Evolutionary conservation across 2,113 vertebrate species (phyloP).

Genomic region (Cyanoliseus patagonus): DNA sequence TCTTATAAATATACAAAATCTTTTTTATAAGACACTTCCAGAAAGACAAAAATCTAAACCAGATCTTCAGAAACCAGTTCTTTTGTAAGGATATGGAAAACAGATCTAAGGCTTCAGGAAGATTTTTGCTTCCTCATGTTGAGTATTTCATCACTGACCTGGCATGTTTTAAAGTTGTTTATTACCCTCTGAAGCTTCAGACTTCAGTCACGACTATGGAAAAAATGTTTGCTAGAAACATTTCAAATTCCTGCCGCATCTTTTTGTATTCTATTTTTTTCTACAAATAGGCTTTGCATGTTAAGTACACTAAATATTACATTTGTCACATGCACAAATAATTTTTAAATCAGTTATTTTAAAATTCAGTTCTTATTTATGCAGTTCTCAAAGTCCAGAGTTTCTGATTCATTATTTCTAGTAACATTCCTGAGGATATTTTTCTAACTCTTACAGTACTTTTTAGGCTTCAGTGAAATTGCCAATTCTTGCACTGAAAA

Average conservation of each 20-base stretch:
- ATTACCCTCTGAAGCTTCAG: background rate
- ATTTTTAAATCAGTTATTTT: background rate
- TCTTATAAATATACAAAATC: background rate
- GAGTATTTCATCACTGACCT: slow-evolving; percentile 33
- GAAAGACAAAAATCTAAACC: background rate
- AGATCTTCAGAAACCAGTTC: background rate
- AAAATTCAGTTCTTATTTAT: background rate
- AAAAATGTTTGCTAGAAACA: background rate
- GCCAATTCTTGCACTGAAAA: background rate
- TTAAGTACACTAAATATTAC: background rate
- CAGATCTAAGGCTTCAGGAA: slow-evolving; percentile 18
- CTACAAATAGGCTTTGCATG: background rate
- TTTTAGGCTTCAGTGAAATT: background rate
- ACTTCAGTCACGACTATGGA: background rate
- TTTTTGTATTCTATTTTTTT: background rate
- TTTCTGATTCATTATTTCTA: background rate
- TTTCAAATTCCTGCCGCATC: background rate
- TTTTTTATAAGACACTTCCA: background rate
- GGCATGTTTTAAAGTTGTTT: slow-evolving; percentile 24
- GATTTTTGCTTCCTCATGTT: slow-evolving; percentile 12
- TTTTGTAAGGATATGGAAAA: slow-evolving; percentile 37
- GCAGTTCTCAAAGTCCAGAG: background rate
- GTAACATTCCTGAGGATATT: background rate
- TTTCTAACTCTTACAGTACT: background rate
- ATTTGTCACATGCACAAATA: background rate